A percentile compares a stretch with the other conserved stretches of the same genome.
Evolutionary conservation across 1,140 invertebrate genomes (phyloP).

Genomic region (Hycleus phaleratus): DNA sequence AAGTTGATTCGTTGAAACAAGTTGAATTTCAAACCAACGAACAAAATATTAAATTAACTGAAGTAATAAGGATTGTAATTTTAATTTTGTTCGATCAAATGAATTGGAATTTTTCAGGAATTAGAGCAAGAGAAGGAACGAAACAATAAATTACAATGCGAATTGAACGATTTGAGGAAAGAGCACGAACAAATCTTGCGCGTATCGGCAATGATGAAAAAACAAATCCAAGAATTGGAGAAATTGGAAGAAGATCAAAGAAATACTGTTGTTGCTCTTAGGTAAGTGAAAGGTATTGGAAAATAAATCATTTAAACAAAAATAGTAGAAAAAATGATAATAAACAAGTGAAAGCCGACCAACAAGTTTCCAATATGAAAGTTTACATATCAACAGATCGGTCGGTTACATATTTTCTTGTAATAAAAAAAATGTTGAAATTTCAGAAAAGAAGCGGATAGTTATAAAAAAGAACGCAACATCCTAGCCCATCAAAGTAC

Average conservation of each 20-base stretch:
- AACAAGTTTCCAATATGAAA: no score
- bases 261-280: conserved; percentile 48
- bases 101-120: conserved; percentile 34
- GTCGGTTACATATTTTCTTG: not conserved
- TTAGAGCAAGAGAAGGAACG: conserved; percentile 50
- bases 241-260: conserved; percentile 52
- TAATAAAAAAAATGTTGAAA: not conserved
- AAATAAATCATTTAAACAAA: not conserved
- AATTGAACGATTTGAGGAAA: conserved; percentile 47
- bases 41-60: conserved; percentile 44
- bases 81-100: not conserved
- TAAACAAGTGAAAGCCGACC: no score
- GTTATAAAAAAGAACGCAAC: conserved; percentile 55
- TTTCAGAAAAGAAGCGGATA: conserved; percentile 45
- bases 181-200: conserved; percentile 53
- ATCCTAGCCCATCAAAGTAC: conserved; percentile 59
- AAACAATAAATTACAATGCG: conserved; percentile 41
- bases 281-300: conserved; percentile 19
- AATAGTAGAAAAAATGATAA: not conserved
- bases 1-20: conserved; percentile 53
- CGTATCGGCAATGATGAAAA: conserved; percentile 56
- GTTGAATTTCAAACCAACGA: conserved; percentile 66
- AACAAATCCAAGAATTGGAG: conserved; percentile 53
- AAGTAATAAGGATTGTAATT: conserved; percentile 33
- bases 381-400: not conserved